Evolutionary conservation across 1,140 invertebrate genomes (phyloP), one percentile per base, ranked within the genome.

Genomic region (Lasaia peninsularis): DNA sequence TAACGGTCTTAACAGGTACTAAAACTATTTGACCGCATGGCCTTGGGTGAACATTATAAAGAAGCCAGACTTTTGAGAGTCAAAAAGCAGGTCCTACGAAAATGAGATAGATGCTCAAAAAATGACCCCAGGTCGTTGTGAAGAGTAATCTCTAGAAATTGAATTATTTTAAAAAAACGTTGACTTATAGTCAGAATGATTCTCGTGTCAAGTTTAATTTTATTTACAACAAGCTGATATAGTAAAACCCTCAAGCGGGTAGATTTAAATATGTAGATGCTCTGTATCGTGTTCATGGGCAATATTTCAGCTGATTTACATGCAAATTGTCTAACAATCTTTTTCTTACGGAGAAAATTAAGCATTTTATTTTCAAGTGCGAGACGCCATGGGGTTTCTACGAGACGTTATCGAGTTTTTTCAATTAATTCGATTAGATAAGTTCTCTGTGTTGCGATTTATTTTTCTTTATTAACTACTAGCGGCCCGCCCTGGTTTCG

Each of bases 311-410:
- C 48, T 64, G 55, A 68, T 71, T 68, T 67, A 28, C 60, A 71
- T 71, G 68, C 58, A 71, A 71, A 71, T 71, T 69, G 63, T 58
- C 59, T 12, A 44, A 31, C 59, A 52, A 48, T 28, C 57, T 21
- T 58, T 33, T 53, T 55, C 44, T 55, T 50, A 51, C 37, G 44
- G 6, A 21, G 44, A 48, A 48, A 48, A 48, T 21, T 48, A 48
- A 21, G 21, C 20, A 18, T 44, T 20, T 44, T 44, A 44, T 44
- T 44, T 44, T 44, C 40, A 44, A 20, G 40, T 18, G 40, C 18
- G 40, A 18, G 40, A 44, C 40, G 37, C 37, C 2, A 40, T 40
- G 37, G 37, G 37, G 24, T 40, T 40, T 40, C 37, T 18, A 9
- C 37, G n/a, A 40, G 16, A n/a, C 37, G 14, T 40, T 40, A 40